Percentiles rank a stretch among this genome's conserved stretches.
phyloP scores from a whole-genome alignment of 1,140 invertebrate species.

The Drosophila lacteicornis region DNA sequence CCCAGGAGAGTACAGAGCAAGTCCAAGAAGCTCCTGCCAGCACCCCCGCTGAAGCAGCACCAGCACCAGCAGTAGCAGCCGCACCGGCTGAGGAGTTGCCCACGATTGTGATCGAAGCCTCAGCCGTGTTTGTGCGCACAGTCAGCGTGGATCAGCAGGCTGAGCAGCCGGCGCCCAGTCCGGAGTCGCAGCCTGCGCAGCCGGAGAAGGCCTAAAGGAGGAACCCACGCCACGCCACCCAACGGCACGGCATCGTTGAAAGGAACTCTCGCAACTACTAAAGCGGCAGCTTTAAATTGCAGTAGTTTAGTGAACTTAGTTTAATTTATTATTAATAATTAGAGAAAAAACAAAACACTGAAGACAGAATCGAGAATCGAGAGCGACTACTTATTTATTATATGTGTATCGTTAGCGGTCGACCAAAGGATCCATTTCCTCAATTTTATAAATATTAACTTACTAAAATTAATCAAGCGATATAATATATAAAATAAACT shows the following conservation, averaged over 20 bases:
- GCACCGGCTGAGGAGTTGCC: constrained; percentile 31
- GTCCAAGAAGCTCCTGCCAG: background rate
- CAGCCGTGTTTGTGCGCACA: constrained; percentile 68
- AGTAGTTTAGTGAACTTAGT: constrained; percentile 74
- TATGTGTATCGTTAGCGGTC: constrained; percentile 23
- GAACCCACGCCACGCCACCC: background rate
- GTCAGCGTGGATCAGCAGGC: constrained; percentile 59
- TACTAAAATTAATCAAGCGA: constrained; percentile 17
- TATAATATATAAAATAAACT: constrained; percentile 24
- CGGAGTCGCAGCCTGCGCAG: constrained; percentile 16
- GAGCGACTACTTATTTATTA: constrained; percentile 39
- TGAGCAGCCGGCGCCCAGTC: constrained; percentile 39
- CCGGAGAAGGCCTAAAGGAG: constrained; percentile 5
- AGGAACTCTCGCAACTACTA: constrained; percentile 76
- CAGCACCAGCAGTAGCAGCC: constrained; percentile 8
- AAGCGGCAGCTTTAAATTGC: constrained; percentile 81
- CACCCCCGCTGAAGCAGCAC: constrained; percentile 3
- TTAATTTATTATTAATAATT: constrained; percentile 78
- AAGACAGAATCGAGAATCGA: constrained; percentile 58
- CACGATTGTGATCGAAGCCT: constrained; percentile 65
- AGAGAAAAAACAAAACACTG: constrained; percentile 65
- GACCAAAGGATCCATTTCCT: constrained; percentile 43
- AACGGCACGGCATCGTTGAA: constrained; percentile 27
- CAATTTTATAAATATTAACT: constrained; percentile 25
- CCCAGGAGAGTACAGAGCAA: constrained; percentile 11